phyloP scores from a whole-genome alignment of 2,113 vertebrate genomes.

The Neolamprologus brichardi region DNA sequence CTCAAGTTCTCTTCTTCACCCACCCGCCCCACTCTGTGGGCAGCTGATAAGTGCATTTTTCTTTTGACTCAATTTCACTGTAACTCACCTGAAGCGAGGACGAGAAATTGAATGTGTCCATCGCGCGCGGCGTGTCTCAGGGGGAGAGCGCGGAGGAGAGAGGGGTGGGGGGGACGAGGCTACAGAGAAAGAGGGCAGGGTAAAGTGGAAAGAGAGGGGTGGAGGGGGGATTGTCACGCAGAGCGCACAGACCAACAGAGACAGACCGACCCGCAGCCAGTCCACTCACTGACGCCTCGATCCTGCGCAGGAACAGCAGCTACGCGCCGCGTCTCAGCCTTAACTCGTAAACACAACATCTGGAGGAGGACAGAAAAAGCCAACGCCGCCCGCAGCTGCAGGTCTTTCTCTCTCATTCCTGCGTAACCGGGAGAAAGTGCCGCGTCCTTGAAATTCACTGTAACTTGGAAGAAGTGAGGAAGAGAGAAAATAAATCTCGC shows the following conservation, averaged over 20 bases:
- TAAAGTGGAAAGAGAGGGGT: not conserved
- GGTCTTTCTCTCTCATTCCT: not conserved
- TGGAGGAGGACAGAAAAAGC: not conserved
- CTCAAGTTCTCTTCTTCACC: not conserved
- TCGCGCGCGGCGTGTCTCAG: constrained; percentile 5
- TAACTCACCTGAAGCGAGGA: not conserved
- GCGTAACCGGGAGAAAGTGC: constrained; percentile 24
- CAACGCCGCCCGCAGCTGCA: not conserved
- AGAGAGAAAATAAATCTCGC: not conserved
- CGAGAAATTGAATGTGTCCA: constrained; percentile 21
- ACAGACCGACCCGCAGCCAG: constrained; percentile 33
- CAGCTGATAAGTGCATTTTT: not conserved
- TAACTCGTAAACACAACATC: not conserved
- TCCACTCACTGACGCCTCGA: constrained; percentile 27
- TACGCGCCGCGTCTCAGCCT: not conserved
- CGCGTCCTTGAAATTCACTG: constrained; percentile 9
- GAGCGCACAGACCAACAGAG: constrained; percentile 49
- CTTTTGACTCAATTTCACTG: constrained; percentile 13
- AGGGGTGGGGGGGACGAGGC: not conserved
- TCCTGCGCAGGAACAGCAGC: not conserved
- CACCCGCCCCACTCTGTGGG: not conserved
- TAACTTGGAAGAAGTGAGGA: constrained; percentile 23
- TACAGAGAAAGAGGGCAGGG: constrained; percentile 32
- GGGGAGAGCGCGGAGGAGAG: not conserved
- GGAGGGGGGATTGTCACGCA: constrained; percentile 16